These are phyloP conservation scores for Asbolus verrucosus DNA, from an alignment of 1,140 invertebrate species.

Conservation along the genomic window DNA sequence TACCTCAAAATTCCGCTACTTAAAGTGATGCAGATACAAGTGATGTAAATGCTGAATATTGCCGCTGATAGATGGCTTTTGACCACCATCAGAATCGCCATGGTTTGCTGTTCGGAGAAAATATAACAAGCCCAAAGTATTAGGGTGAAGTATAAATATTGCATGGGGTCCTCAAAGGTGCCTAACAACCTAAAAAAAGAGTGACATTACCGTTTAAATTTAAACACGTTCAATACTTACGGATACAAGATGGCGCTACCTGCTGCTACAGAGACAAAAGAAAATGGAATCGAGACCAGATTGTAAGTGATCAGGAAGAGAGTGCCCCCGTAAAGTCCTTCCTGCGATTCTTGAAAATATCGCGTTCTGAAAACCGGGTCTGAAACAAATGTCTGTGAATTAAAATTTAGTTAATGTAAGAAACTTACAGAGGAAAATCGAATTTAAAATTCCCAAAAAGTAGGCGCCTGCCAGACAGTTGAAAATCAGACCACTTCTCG, in stretches of 20 bases:
- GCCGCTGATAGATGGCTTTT: constrained; percentile 81
- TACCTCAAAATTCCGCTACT: constrained; percentile 85
- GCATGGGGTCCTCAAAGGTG: constrained; percentile 66
- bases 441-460: constrained; percentile 83
- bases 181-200: constrained; percentile 65
- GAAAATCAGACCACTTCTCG: constrained; percentile 83
- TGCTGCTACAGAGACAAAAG: constrained; percentile 75
- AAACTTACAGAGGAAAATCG: constrained; percentile 81
- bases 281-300: constrained; percentile 83
- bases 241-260: constrained; percentile 79
- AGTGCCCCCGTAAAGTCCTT: constrained; percentile 88
- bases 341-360: constrained; percentile 90
- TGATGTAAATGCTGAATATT: constrained; percentile 80
- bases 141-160: constrained; percentile 73
- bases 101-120: constrained; percentile 86
- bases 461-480: constrained; percentile 84
- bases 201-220: neutral
- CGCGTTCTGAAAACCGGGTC: constrained; percentile 86
- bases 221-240: constrained; percentile 68
- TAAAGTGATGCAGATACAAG: constrained; percentile 78
- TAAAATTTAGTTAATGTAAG: constrained; percentile 3
- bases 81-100: constrained; percentile 84
- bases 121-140: constrained; percentile 84
- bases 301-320: constrained; percentile 85
- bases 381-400: constrained; percentile 64